These are phyloP conservation scores for Drosophila biarmipes DNA, from an alignment of 1,140 invertebrate species.

Conservation along the genomic window DNA sequence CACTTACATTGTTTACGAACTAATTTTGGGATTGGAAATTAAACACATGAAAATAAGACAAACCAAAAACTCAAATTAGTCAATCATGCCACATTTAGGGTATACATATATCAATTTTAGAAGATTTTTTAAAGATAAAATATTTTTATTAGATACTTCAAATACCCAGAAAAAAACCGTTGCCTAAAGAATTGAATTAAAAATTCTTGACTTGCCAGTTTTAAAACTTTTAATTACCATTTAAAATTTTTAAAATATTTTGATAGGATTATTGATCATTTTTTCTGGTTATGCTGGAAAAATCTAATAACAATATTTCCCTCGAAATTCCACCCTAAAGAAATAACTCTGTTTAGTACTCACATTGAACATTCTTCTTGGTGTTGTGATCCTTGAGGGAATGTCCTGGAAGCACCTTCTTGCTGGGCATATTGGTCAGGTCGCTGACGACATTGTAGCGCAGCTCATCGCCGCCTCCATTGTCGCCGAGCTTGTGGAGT, in stretches of 20 bases:
- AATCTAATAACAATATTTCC: too few relatives aligned
- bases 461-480: slow-evolving; percentile 28
- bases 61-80: slow-evolving; percentile 38
- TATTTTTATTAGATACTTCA: neutral
- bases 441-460: slow-evolving; percentile 45
- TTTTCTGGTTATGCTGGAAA: neutral
- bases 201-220: too few relatives aligned
- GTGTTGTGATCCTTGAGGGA: slow-evolving; percentile 65
- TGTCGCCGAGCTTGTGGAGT: slow-evolving; percentile 57
- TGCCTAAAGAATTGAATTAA: too few relatives aligned
- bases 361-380: slow-evolving; percentile 82
- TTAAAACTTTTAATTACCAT: too few relatives aligned
- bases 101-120: neutral
- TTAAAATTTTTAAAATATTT: too few relatives aligned
- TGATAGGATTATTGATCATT: neutral
- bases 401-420: slow-evolving; percentile 46
- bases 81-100: slow-evolving; percentile 27
- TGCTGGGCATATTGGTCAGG: slow-evolving; percentile 46
- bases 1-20: slow-evolving; percentile 83
- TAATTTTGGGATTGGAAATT: slow-evolving; percentile 36
- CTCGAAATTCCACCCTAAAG: neutral
- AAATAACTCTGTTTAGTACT: slow-evolving; percentile 26
- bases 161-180: neutral
- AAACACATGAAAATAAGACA: slow-evolving; percentile 45
- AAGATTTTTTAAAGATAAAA: too few relatives aligned